These are phyloP conservation scores for Proterorhinus semilunaris DNA, from an alignment of 2,113 vertebrate species.

Conservation along the genomic window DNA sequence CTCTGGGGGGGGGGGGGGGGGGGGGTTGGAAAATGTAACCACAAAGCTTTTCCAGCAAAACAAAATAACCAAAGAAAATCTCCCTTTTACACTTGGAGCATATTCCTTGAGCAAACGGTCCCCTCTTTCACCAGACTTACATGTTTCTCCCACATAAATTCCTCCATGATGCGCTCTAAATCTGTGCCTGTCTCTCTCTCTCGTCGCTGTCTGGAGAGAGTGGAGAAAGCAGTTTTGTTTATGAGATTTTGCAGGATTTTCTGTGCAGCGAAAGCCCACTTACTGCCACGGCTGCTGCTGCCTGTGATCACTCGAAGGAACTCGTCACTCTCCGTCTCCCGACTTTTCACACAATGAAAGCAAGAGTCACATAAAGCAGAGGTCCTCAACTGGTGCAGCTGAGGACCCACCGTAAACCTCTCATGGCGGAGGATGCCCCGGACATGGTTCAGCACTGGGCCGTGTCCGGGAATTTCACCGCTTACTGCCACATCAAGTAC, in stretches of 20 bases:
- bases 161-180: slow-evolving; percentile 28
- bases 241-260: slow-evolving; percentile 24
- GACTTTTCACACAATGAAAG: slow-evolving; percentile 1
- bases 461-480: no score
- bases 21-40: slow-evolving; percentile 29
- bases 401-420: no score
- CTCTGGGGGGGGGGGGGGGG: slow-evolving; percentile 15
- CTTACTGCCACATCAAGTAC: no score
- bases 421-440: no score
- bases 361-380: background rate
- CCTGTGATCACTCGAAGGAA: slow-evolving; percentile 14
- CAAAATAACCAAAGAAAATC: slow-evolving; percentile 8
- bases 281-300: slow-evolving; percentile 14
- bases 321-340: slow-evolving; percentile 21
- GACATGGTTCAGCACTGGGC: no score
- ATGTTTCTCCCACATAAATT: slow-evolving; percentile 38
- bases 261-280: slow-evolving; percentile 10
- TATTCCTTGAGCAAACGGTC: slow-evolving; percentile 38
- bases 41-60: slow-evolving; percentile 20
- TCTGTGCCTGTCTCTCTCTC: slow-evolving; percentile 24
- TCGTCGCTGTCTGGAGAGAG: background rate
- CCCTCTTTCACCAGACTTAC: slow-evolving; percentile 34
- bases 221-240: slow-evolving; percentile 17
- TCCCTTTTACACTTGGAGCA: slow-evolving; percentile 33
- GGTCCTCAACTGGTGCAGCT: no score